phyloP scores from a whole-genome alignment of 2,888 invertebrate species.

The Drosophila yooni region DNA sequence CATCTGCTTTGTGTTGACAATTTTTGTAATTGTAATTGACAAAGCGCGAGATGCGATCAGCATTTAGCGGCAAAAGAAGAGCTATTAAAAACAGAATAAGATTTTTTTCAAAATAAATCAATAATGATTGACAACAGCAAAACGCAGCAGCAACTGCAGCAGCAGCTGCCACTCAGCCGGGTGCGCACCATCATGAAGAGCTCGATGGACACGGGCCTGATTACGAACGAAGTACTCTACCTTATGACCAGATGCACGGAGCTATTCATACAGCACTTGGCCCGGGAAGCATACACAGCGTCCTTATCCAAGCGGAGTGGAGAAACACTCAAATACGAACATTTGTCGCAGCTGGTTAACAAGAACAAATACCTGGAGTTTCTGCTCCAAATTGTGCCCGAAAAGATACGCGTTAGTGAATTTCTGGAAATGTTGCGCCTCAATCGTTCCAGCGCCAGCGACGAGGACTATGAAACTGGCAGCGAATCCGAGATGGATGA shows the following conservation, averaged over 20 bases:
- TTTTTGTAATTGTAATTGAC: conserved; percentile 12
- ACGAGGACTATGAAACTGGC: conserved; percentile 44
- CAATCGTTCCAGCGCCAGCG: conserved; percentile 49
- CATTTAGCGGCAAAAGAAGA: conserved; percentile 35
- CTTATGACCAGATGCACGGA: conserved; percentile 82
- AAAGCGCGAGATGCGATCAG: neutral
- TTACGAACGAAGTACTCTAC: conserved; percentile 81
- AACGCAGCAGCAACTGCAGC: conserved; percentile 27
- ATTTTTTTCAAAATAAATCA: neutral
- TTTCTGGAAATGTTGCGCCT: conserved; percentile 78
- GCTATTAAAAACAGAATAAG: neutral
- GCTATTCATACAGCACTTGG: conserved; percentile 82
- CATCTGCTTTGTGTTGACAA: neutral
- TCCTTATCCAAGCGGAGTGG: conserved; percentile 42
- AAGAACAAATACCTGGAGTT: conserved; percentile 80
- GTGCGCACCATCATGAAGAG: conserved; percentile 84
- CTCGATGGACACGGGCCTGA: conserved; percentile 82
- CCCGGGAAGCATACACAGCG: conserved; percentile 72
- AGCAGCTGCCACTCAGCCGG: conserved; percentile 77
- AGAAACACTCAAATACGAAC: conserved; percentile 79
- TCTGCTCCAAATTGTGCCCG: conserved; percentile 82
- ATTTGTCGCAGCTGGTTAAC: conserved; percentile 79
- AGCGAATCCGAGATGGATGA: conserved; percentile 43
- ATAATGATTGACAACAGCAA: conserved; percentile 29
- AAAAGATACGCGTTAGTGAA: conserved; percentile 83